Base-by-base conservation (phyloP, 2,113 vertebrate genomes). In the Tauraco erythrolophus region DNA sequence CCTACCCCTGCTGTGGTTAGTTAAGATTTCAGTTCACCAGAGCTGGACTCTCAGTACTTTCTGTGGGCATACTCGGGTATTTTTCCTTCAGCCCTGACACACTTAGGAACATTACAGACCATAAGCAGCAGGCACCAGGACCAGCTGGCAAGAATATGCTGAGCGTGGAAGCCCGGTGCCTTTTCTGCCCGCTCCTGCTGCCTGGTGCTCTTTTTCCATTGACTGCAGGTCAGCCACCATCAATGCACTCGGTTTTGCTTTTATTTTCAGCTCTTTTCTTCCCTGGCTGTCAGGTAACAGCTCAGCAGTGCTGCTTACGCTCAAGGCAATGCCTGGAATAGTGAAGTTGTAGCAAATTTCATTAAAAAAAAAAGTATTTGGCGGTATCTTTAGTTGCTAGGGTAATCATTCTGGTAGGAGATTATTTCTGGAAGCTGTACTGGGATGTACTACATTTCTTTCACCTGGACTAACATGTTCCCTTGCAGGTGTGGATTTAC, bases 31-130 rank as follows among this genome's bases (percentile, higher is more conserved):
- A 2, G 18, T 25, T 56, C 31, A 17, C 35, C 61, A 46, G 48
- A 46, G 64, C 33, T 71, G 51, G 70, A 51, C 57, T 57, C 41
- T 0, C 16, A 28, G 12, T 35, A 43, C 43, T 46, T 77, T 65
- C 64, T 43, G 31, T 39, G 70, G 65, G 17, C 64, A 14, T 7
- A 41, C 4, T 1, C 30, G 14, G 19, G 64, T 60, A 15, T 54
- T 71, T 53, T 61, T 30, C n/a, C 70, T 81, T 65, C 17, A 46
- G 51, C 41, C n/a, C 46, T 22, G 10, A 30, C 45, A 76, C 62
- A 30, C 51, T 48, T 7, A 21, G 0, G 0, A 50, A 41, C n/a
- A 12, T 43, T 7, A 37, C 56, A 37, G 51, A 15, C 27, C 10
- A 5, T 11, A 60, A 64, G 51, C 23, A 37, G 50, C 37, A 80